A percentile compares a stretch with the other conserved stretches of the same genome.
Evolutionary conservation across 2,113 vertebrate species (phyloP).

Genomic region (Turdus rufiventris): DNA sequence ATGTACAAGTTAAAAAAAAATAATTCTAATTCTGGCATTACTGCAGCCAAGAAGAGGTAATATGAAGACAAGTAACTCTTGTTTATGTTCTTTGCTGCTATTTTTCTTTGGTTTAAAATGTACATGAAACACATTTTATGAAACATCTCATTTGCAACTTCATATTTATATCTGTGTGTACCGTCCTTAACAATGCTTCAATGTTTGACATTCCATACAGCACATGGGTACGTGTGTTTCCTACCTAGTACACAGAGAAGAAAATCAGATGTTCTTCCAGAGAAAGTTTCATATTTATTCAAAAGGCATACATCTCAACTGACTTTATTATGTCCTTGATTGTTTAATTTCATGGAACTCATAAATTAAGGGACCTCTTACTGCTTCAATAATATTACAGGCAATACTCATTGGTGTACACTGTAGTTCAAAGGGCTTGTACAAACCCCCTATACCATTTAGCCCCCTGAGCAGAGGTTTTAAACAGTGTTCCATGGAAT

Average conservation of each 20-base stretch:
- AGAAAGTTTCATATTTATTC: slow-evolving; percentile 12
- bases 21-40: background rate
- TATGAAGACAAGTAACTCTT: background rate
- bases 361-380: background rate
- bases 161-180: background rate
- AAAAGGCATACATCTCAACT: background rate
- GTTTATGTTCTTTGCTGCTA: background rate
- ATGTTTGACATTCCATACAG: background rate
- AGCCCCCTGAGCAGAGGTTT: background rate
- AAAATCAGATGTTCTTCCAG: background rate
- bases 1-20: background rate
- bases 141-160: background rate
- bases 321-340: background rate
- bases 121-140: background rate
- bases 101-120: slow-evolving; percentile 15
- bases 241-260: background rate
- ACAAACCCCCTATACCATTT: background rate
- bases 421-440: background rate
- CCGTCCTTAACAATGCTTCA: background rate
- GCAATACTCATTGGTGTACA: background rate
- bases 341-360: background rate
- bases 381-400: background rate
- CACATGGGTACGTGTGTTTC: background rate
- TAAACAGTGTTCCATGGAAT: background rate
- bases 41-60: background rate